Evolutionary conservation across 2,888 invertebrate species (phyloP), one percentile per base, ranked within the genome.

Genomic region (Drosophila meridiana): DNA sequence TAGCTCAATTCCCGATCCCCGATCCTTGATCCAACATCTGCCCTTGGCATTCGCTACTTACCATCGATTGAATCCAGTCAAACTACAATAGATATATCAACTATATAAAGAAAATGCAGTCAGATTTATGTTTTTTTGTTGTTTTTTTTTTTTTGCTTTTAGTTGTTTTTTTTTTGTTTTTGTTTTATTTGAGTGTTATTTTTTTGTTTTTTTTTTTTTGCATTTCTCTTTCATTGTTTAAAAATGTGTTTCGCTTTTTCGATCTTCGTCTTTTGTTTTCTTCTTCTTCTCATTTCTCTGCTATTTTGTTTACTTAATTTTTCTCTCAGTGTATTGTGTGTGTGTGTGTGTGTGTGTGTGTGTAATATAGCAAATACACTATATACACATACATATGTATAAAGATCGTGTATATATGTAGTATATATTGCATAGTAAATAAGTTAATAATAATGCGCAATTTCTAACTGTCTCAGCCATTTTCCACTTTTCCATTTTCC

Each of bases 361-460:
- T 55, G 63, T 74, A 52, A 73, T 87, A 72, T 82, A 77, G 78
- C 82, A 82, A 67, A 77, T 80, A 76, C 77, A 78, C 34, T 77
- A 56, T 76, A 72, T 65, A 70, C 73, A 73, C 62, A 69, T 62
- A 61, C 53, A 62, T 53, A 62, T 57, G 55, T 71, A 34, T 53
- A 64, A 26, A 28, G 53, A 38, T 7, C 65, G 61, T 67, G 61
- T 67, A 69, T 69, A 53, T 80, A 57, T 69, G 63, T 73, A 69
- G 55, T 71, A 73, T 67, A 73, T 67, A 55, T 72, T 84, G 75
- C 74, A 69, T 81, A 63, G 75, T 80, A 79, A 80, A 87, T 89
- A 75, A 81, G 66, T 78, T 89, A 62, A 88, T 85, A 79, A 87
- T 89, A 73, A 85, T 89, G 77, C 80, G 90, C 90, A 69, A 69